Conservation (phyloP, 2,888 invertebrate species). For the Anagyrus pseudococci region DNA sequence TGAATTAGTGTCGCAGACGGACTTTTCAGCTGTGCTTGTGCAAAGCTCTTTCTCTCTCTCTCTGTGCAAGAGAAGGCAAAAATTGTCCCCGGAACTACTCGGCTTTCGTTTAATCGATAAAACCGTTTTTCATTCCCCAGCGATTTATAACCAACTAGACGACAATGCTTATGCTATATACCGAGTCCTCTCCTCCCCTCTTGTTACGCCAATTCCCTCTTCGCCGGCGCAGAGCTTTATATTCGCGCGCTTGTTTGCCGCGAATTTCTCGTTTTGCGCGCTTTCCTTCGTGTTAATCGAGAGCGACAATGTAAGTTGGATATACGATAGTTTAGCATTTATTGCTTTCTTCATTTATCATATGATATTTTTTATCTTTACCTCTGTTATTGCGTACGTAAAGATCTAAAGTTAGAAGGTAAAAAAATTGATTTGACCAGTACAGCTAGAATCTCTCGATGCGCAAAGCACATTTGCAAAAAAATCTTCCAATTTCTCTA, state of each 20-base stretch:
- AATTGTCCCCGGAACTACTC: neutral
- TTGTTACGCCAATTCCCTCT: neutral
- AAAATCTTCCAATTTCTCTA: too few species aligned
- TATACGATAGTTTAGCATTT: too few species aligned
- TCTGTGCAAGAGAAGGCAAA: neutral
- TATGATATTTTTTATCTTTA: too few species aligned
- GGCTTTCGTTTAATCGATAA: slow-evolving; percentile 19
- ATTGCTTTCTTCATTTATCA: too few species aligned
- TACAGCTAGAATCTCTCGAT: too few species aligned
- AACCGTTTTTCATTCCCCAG: slow-evolving; percentile 16
- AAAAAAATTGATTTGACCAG: too few species aligned
- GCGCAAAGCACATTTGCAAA: too few species aligned
- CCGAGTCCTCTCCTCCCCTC: neutral
- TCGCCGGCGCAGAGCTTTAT: too few species aligned
- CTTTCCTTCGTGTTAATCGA: neutral
- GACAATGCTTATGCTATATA: too few species aligned
- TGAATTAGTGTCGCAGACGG: slow-evolving; percentile 11
- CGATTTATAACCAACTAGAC: neutral
- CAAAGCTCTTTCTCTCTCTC: neutral
- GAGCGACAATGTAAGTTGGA: too few species aligned
- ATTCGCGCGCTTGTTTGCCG: neutral
- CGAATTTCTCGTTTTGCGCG: neutral
- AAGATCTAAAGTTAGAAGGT: too few species aligned
- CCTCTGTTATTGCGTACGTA: too few species aligned
- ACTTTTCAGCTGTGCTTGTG: neutral